Evolutionary conservation across 2,888 invertebrate genomes (phyloP).

Genomic region (Cephus nigrinus): DNA sequence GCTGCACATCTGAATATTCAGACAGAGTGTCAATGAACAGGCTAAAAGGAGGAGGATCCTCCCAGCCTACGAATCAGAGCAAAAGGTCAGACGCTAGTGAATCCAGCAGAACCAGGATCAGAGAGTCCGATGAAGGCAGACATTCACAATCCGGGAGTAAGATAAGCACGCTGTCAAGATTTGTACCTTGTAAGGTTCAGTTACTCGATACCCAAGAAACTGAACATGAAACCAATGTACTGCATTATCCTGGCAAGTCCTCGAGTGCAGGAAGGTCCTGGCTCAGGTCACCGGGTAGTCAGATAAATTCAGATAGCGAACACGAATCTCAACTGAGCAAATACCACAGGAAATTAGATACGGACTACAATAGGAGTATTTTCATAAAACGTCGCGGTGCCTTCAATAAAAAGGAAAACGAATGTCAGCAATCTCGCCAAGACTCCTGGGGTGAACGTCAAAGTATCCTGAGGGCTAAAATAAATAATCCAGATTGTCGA

Average conservation of each 20-base stretch:
- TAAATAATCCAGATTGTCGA: background rate
- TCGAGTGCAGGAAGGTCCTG: background rate
- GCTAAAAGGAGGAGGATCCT: background rate
- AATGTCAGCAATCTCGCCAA: background rate
- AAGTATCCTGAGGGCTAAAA: background rate
- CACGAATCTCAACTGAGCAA: constrained; percentile 11
- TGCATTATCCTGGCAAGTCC: background rate
- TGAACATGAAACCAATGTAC: background rate
- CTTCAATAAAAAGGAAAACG: constrained; percentile 11
- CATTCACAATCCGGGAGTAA: background rate
- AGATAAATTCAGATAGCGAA: background rate
- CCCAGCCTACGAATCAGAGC: background rate
- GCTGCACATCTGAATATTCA: background rate
- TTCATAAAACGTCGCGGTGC: constrained; percentile 7
- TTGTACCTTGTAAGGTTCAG: background rate
- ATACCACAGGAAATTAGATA: constrained; percentile 12
- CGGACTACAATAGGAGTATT: constrained; percentile 14
- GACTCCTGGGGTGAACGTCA: background rate
- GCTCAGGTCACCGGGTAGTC: background rate
- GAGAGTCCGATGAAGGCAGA: background rate
- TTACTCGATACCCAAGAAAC: background rate
- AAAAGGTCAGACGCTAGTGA: background rate
- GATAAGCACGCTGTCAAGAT: background rate
- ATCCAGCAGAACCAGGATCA: background rate
- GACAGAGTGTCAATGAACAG: background rate